These are phyloP conservation scores for Tamias sibiricus DNA, from an alignment of 2,113 vertebrate species.

Conservation along the genomic window DNA sequence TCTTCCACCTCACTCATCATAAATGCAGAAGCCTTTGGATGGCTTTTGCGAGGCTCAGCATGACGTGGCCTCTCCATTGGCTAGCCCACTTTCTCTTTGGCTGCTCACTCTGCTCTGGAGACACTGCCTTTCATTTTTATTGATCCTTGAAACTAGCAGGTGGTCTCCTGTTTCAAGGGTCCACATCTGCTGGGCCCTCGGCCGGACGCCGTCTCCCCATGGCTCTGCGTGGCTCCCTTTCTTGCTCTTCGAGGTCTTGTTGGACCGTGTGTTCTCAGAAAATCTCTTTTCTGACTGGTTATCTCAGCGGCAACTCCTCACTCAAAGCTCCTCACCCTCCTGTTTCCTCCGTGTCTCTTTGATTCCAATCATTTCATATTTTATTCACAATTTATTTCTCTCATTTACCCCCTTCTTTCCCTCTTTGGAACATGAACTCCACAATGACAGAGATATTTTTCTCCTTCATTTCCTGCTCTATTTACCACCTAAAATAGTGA, in stretches of 20 bases:
- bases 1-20: no score
- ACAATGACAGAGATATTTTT: not conserved
- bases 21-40: not conserved
- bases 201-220: no score
- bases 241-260: rapidly evolving
- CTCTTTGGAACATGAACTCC: not conserved
- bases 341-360: not conserved
- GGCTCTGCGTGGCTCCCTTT: rapidly evolving
- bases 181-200: not conserved
- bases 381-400: not conserved
- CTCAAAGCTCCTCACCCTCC: no score
- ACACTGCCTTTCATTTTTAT: not conserved
- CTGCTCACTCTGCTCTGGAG: not conserved
- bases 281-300: not conserved
- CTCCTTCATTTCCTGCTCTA: not conserved
- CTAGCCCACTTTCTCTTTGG: not conserved
- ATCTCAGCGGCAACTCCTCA: not conserved
- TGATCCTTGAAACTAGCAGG: not conserved
- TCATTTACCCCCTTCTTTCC: not conserved
- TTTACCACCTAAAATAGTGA: not conserved
- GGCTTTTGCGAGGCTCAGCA: not conserved
- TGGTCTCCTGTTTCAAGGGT: not conserved
- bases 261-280: not conserved
- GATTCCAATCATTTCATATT: not conserved
- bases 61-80: rapidly evolving